A percentile compares a stretch with the other conserved stretches of the same genome.
phyloP scores from a whole-genome alignment of 2,888 invertebrate species.

The Aleiodes leptofemur region DNA sequence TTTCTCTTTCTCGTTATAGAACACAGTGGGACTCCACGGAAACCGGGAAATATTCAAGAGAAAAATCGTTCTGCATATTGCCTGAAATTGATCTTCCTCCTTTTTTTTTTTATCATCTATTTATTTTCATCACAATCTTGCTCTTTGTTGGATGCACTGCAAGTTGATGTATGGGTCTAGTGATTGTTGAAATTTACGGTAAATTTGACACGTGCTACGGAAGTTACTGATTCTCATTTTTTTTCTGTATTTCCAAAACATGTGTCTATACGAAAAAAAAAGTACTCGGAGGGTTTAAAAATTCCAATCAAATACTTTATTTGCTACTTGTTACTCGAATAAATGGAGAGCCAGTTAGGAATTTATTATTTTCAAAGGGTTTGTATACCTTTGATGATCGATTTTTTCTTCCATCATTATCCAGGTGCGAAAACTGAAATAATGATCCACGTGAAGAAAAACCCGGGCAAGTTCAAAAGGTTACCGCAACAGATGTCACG shows the following conservation, averaged over 20 bases:
- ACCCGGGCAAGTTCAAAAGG: slow-evolving; percentile 57
- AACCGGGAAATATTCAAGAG: slow-evolving; percentile 56
- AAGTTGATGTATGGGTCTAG: slow-evolving; percentile 57
- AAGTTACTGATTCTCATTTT: slow-evolving; percentile 23
- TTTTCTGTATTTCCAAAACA: neutral
- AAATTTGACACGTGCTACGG: slow-evolving; percentile 37
- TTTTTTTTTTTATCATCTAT: slow-evolving; percentile 12
- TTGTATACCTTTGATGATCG: slow-evolving; percentile 21
- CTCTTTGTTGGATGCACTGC: slow-evolving; percentile 18
- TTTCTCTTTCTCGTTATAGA: slow-evolving; percentile 50
- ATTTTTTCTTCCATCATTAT: slow-evolving; percentile 43
- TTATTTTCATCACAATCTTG: slow-evolving; percentile 41
- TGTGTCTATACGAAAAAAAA: neutral
- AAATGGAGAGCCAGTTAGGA: neutral
- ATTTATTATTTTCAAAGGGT: slow-evolving; percentile 44
- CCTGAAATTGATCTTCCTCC: slow-evolving; percentile 65
- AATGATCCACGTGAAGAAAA: slow-evolving; percentile 34
- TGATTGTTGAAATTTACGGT: slow-evolving; percentile 60
- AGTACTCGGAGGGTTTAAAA: neutral
- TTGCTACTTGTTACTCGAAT: neutral
- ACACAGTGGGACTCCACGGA: slow-evolving; percentile 46
- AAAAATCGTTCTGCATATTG: slow-evolving; percentile 70
- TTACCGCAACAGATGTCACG: slow-evolving; percentile 43
- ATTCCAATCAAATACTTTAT: neutral
- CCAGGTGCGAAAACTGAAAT: slow-evolving; percentile 52